phyloP scores from a whole-genome alignment of 2,113 vertebrate genomes.

The Brachyhypopomus gauderio region DNA sequence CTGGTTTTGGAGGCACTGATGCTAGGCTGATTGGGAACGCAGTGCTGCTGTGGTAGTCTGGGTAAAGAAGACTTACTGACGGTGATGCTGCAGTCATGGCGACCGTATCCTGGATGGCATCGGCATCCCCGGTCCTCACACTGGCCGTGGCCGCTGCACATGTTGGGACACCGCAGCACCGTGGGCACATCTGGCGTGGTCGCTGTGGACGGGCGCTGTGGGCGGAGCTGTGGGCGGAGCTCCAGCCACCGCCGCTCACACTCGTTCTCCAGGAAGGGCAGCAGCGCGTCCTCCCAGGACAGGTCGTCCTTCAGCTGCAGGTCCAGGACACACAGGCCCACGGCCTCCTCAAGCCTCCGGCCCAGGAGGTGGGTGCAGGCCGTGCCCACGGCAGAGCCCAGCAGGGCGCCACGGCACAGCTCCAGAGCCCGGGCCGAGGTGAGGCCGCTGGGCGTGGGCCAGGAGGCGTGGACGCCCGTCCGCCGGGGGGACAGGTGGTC shows the following conservation, averaged over 20 bases:
- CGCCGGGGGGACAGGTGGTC: conserved; percentile 72
- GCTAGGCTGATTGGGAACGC: background rate
- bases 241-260: conserved; percentile 78
- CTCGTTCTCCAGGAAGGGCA: conserved; percentile 81
- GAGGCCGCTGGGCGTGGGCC: conserved; percentile 78
- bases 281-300: conserved; percentile 72
- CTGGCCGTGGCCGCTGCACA: conserved; percentile 74
- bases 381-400: conserved; percentile 74
- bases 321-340: conserved; percentile 79
- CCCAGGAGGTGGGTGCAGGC: conserved; percentile 74
- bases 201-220: background rate
- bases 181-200: conserved; percentile 60
- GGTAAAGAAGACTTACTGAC: conserved; percentile 65
- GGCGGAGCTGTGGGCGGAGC: background rate
- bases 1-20: background rate
- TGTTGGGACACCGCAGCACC: conserved; percentile 72
- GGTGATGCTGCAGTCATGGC: conserved; percentile 74
- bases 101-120: conserved; percentile 72
- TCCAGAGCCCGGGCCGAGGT: conserved; percentile 73
- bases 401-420: conserved; percentile 73
- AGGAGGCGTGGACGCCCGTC: conserved; percentile 53
- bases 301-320: conserved; percentile 81
- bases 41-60: background rate
- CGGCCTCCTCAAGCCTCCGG: conserved; percentile 72
- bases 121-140: conserved; percentile 77